These are phyloP conservation scores for Melopsittacus undulatus DNA, from an alignment of 2,797 vertebrate genomes.

Conservation along the genomic window DNA sequence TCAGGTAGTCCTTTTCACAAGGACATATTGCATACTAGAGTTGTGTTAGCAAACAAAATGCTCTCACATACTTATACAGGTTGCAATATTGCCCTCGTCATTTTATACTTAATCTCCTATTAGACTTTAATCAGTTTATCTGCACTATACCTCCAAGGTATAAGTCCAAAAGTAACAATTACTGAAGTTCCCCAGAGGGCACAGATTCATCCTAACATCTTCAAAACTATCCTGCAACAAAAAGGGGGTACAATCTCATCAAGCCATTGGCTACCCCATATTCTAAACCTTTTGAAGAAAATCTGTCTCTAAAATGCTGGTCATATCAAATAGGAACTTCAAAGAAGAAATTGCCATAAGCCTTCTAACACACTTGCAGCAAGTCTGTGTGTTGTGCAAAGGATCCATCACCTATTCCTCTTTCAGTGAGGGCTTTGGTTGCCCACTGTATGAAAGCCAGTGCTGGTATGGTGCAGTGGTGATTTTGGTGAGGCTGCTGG, in stretches of 20 bases:
- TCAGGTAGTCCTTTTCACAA: background rate
- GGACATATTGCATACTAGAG: background rate
- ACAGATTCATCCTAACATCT: background rate
- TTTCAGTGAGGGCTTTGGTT: background rate
- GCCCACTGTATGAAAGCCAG: background rate
- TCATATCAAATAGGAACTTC: background rate
- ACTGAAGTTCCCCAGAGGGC: background rate
- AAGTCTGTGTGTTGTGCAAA: background rate
- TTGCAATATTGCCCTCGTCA: background rate
- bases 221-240: background rate
- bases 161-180: background rate
- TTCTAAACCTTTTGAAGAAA: background rate
- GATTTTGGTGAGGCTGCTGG: background rate
- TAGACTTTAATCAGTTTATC: background rate
- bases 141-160: background rate
- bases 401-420: background rate
- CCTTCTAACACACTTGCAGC: background rate
- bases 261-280: background rate
- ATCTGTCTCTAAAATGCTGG: background rate
- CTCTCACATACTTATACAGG: background rate
- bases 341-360: background rate
- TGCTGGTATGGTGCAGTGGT: fast-evolving
- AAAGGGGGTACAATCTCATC: background rate
- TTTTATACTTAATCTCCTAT: background rate
- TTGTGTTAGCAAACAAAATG: background rate